These are phyloP conservation scores for Chelonoidis abingdonii DNA, from an alignment of 2,113 vertebrate genomes.

Conservation along the genomic window DNA sequence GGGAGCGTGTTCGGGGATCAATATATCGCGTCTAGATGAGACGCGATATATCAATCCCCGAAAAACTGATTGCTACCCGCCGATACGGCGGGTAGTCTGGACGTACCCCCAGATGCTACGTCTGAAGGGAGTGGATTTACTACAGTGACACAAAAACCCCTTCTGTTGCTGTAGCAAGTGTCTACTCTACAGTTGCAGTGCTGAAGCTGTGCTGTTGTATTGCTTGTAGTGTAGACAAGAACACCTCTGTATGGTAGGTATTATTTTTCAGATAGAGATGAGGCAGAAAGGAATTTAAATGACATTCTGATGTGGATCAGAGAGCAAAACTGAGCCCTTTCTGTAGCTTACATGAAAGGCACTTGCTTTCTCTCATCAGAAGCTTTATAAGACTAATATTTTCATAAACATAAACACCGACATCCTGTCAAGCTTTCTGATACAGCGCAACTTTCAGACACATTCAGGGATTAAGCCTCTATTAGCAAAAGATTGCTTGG, in stretches of 20 bases:
- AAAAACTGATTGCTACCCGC: too few species aligned
- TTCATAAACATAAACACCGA: background rate
- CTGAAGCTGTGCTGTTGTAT: background rate
- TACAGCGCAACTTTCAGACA: fast-evolving
- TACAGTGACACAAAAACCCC: background rate
- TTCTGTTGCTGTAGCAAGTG: background rate
- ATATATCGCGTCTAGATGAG: too few species aligned
- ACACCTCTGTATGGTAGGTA: background rate
- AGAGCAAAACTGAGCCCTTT: background rate
- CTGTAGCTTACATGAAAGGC: background rate
- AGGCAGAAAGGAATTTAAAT: background rate
- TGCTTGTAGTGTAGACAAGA: background rate
- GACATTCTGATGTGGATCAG: background rate
- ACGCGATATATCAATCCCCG: too few species aligned
- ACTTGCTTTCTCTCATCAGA: background rate
- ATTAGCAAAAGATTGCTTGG: constrained; percentile 16
- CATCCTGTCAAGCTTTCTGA: constrained; percentile 56
- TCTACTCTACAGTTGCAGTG: background rate
- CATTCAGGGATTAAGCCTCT: background rate
- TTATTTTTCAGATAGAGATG: background rate
- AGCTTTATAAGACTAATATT: constrained; percentile 1
- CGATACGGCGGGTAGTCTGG: too few species aligned
- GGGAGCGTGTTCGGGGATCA: too few species aligned
- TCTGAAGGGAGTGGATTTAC: background rate
- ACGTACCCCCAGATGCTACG: background rate